phyloP scores from a whole-genome alignment of 1,140 invertebrate species.

The Drosophila erecta region DNA sequence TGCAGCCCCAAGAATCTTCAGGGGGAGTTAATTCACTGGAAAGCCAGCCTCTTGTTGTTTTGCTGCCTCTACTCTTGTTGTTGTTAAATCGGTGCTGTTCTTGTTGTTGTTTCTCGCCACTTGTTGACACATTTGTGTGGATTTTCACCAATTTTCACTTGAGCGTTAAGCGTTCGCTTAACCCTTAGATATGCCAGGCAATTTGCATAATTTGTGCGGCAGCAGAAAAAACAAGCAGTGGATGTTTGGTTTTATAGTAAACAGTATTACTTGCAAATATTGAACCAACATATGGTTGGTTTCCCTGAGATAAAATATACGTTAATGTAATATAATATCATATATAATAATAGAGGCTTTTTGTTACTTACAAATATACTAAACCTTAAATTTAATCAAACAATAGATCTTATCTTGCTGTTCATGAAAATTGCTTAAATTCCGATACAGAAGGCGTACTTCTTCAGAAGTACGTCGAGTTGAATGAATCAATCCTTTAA shows the following conservation, averaged over 20 bases:
- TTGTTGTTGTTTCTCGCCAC: slow-evolving; percentile 42
- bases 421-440: too few species aligned
- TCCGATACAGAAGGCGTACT: too few species aligned
- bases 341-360: too few species aligned
- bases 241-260: slow-evolving; percentile 44
- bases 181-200: slow-evolving; percentile 31
- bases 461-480: not conserved
- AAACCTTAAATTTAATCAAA: too few species aligned
- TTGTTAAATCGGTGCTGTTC: slow-evolving; percentile 30
- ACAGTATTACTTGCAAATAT: slow-evolving; percentile 22
- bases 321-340: too few species aligned
- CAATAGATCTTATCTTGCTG: too few species aligned
- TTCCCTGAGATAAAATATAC: too few species aligned
- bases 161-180: slow-evolving; percentile 53
- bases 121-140: slow-evolving; percentile 75
- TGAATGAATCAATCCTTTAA: not conserved
- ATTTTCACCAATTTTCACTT: slow-evolving; percentile 81
- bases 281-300: slow-evolving; percentile 11
- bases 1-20: slow-evolving; percentile 75
- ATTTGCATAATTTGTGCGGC: slow-evolving; percentile 39
- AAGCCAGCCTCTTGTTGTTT: slow-evolving; percentile 52
- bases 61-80: slow-evolving; percentile 13
- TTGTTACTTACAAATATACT: not conserved
- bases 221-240: slow-evolving; percentile 15
- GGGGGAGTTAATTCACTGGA: slow-evolving; percentile 69